Conservation (phyloP, 2,888 invertebrate species). For the Drosophila parthenogenetica region DNA sequence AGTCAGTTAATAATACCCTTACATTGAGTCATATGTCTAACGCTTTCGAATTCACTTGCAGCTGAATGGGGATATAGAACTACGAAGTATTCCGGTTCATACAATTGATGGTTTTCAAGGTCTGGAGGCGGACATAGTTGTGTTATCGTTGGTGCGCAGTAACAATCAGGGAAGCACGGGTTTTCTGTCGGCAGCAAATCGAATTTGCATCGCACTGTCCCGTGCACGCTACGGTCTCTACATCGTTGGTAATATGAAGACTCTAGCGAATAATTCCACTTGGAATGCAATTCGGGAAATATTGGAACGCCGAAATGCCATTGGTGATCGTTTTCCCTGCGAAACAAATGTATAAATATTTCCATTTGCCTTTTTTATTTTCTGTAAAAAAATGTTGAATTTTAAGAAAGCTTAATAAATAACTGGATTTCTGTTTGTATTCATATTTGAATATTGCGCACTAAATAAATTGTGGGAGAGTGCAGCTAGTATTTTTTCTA, state of each 20-base stretch:
- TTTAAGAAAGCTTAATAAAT: neutral
- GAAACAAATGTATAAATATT: too few relatives aligned
- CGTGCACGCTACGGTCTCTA: constrained; percentile 89
- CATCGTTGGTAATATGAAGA: constrained; percentile 90
- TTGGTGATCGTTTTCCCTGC: constrained; percentile 83
- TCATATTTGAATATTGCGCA: neutral
- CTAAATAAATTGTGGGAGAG: neutral
- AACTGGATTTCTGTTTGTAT: neutral
- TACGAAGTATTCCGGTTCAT: constrained; percentile 69
- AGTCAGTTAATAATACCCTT: neutral
- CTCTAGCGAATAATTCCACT: constrained; percentile 86
- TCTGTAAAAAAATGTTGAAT: too few relatives aligned
- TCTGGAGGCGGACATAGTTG: constrained; percentile 91
- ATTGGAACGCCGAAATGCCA: constrained; percentile 85
- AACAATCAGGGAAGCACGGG: constrained; percentile 89
- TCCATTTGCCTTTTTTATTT: too few relatives aligned
- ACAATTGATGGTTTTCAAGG: constrained; percentile 93
- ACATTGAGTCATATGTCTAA: neutral
- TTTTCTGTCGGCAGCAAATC: constrained; percentile 89
- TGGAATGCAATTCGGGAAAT: constrained; percentile 86
- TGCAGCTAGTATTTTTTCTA: neutral
- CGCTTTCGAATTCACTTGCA: neutral
- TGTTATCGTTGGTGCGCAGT: constrained; percentile 91
- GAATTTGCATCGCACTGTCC: constrained; percentile 91
- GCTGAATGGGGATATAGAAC: too few relatives aligned